These are phyloP conservation scores for Enhydra lutris DNA, from an alignment of 2,113 vertebrate species.

Conservation along the genomic window DNA sequence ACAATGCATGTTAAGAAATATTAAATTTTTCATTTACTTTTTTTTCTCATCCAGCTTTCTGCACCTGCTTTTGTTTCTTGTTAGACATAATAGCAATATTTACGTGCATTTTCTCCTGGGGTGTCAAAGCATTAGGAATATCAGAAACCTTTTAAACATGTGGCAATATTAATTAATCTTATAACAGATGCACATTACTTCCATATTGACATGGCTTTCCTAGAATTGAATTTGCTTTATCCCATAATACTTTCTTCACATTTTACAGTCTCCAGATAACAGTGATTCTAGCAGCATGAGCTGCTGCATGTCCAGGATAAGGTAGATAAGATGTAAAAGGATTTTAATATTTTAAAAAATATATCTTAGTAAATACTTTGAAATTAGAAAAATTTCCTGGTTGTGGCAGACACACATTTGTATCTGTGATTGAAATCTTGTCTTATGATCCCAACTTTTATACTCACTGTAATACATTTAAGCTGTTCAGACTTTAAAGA, in stretches of 20 bases:
- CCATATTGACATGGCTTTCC: not conserved
- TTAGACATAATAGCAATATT: not conserved
- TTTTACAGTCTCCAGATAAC: not conserved
- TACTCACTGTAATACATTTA: not conserved
- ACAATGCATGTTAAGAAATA: conserved; percentile 32
- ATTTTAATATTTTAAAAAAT: not conserved
- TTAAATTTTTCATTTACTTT: conserved; percentile 30
- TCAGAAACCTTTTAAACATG: not conserved
- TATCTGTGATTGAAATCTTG: not conserved
- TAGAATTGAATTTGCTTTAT: not conserved
- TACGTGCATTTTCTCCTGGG: not conserved
- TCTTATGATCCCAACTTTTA: not conserved
- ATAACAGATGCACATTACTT: not conserved
- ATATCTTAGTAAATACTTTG: not conserved
- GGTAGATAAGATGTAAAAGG: not conserved
- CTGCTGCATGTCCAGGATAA: not conserved
- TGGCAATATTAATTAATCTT: not conserved
- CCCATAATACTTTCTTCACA: not conserved
- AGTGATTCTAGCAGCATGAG: not conserved
- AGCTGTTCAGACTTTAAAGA: not conserved
- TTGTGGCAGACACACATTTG: not conserved
- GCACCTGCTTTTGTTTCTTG: not conserved
- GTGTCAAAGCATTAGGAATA: not conserved
- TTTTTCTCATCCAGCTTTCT: not conserved
- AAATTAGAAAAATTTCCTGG: not conserved